These are phyloP conservation scores for Tenualosa thibaudeaui DNA, from an alignment of 2,797 vertebrate species.

Conservation along the genomic window DNA sequence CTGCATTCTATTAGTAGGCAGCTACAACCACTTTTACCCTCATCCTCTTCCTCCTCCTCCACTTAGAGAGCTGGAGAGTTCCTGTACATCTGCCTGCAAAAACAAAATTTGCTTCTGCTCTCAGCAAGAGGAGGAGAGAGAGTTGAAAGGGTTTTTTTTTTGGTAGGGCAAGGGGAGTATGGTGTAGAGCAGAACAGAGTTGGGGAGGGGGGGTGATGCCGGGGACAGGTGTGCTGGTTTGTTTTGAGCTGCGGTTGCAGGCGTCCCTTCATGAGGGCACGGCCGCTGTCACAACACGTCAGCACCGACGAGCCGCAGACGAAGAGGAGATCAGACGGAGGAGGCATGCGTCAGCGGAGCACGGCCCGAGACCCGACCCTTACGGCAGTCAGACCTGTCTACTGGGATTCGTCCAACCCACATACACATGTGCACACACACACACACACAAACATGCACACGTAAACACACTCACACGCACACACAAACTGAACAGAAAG, in stretches of 20 bases:
- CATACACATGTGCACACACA: not conserved
- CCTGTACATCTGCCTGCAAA: not conserved
- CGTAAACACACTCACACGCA: not conserved
- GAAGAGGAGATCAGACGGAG: not conserved
- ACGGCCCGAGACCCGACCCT: not conserved
- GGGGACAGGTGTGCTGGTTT: slow-evolving; percentile 12
- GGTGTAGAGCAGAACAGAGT: too few species aligned
- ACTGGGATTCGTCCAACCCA: not conserved
- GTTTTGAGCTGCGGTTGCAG: slow-evolving; percentile 8
- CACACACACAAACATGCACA: not conserved
- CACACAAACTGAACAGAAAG: not conserved
- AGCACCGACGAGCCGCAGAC: not conserved
- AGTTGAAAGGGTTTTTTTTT: not conserved
- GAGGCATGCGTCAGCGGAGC: not conserved
- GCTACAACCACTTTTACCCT: not conserved
- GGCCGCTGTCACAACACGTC: slow-evolving; percentile 16
- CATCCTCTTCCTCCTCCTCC: not conserved
- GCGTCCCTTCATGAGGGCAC: not conserved
- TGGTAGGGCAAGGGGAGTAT: not conserved
- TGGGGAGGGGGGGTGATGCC: not conserved
- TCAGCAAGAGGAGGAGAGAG: not conserved
- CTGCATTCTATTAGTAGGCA: not conserved
- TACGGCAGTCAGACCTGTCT: not conserved
- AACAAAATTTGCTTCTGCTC: not conserved
- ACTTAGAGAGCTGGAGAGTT: not conserved